Conservation (phyloP, 2,797 vertebrate genomes). For the Carapus acus region DNA sequence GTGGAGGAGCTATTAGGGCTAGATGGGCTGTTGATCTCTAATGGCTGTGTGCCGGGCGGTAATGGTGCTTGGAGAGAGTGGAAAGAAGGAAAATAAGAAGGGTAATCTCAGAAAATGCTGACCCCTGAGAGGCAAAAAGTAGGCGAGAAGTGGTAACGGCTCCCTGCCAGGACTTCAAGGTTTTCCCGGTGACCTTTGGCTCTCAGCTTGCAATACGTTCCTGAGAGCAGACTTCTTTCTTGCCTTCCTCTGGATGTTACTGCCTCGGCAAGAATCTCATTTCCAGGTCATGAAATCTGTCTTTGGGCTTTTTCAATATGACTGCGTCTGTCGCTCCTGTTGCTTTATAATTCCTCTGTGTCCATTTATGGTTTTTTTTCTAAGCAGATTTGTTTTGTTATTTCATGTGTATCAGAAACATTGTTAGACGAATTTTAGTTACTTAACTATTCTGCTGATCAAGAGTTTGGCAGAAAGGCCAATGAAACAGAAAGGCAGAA, state of each 20-base stretch:
- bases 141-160: constrained; percentile 62
- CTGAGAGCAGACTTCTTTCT: constrained; percentile 34
- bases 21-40: constrained; percentile 66
- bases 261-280: constrained; percentile 23
- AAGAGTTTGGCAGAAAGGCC: no score
- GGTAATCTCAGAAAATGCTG: constrained; percentile 72
- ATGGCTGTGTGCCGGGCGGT: constrained; percentile 57
- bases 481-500: no score
- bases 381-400: no score
- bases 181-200: constrained; percentile 52
- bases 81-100: constrained; percentile 60
- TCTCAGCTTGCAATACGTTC: constrained; percentile 24
- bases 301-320: constrained; percentile 8
- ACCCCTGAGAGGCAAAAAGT: constrained; percentile 63
- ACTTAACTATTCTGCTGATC: no score
- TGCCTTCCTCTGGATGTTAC: constrained; percentile 22
- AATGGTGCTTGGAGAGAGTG: constrained; percentile 63
- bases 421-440: no score
- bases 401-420: no score
- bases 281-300: constrained; percentile 39
- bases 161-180: constrained; percentile 39
- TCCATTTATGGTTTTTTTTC: no score
- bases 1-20: constrained; percentile 57
- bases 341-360: no score
- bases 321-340: background rate